Evolutionary conservation across 2,113 vertebrate genomes (phyloP), one percentile per base, ranked within the genome.

Genomic region (Saguinus midas): DNA sequence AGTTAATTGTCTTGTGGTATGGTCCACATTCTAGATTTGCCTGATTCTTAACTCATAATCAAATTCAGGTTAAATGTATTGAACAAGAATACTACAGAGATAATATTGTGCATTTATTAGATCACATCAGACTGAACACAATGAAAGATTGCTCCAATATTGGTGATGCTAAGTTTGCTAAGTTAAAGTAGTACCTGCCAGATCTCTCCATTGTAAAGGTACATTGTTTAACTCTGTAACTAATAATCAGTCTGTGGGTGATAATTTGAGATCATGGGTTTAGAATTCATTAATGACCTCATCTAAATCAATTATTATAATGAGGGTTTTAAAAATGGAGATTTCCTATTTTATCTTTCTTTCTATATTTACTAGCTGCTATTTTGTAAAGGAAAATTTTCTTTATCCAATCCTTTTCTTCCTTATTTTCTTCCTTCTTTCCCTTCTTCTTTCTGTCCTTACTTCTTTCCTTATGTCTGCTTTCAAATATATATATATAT

Each of bases 271-370:
- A 73, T 79, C 55, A 90, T 52, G 29, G 20, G 48, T 90, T 92
- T 79, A 87, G 14, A 27, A 95, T 73, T 25, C 27, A 89, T 66
- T 95, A 93, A 85, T 86, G 20, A 70, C 8, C 32, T 88, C 64
- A 40, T 43, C 92, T 72, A 95, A 81, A 68, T 91, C 70, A 92
- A 73, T 72, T 93, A 86, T 79, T 92, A 95, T 78, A 81, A 11
- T 91, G n/a, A 55, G 27, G 14, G 55, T 84, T 86, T 23, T 50
- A 91, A 55, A 64, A 88, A 64, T 68, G 18, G n/a, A 25, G 45
- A 57, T 79, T 94, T 96, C 81, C 50, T 68, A 37, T 78, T 76
- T 52, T 50, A 79, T 57, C 61, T 75, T 83, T 40, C 13, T 73
- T 93, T 66, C 9, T 94, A 37, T 32, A 80, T 92, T 95, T 95